Base-by-base conservation (phyloP, 2,888 invertebrate genomes). In the Ptilodon capucinus region DNA sequence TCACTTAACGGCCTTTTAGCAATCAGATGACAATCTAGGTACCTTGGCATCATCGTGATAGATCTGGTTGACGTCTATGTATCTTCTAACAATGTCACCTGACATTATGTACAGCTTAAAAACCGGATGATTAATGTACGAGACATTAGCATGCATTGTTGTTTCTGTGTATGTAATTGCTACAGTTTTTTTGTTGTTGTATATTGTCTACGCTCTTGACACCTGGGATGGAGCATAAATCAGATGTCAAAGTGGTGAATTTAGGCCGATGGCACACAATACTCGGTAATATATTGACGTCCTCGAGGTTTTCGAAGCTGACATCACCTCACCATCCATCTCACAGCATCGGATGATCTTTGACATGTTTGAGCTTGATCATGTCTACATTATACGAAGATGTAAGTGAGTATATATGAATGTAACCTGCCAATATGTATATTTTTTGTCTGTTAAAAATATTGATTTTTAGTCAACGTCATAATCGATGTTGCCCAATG, bases 201-300 rank as follows among this genome's bases (percentile, higher is more conserved):
- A 66, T 69, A 68, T 64, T 73, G 79, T 79, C 76, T 76, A 67
- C 64, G 68, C 59, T 81, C 76, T 82, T 86, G 84, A 86, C 87
- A 87, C 86, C 86, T 84, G 85, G 81, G 81, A 68, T 68, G 57
- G 59, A 68, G 68, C 71, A 89, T 90, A 85, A 88, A 88, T 89
- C 88, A 87, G 83, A 77, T 89, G 87, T 89, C 88, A 86, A 74
- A 74, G 76, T 74, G 74, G 74, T 74, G 74, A 77, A 81, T 81
- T 74, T 78, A 71, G 81, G 76, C 72, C 74, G 78, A 74, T 72
- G 70, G 66, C 71, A 70, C 73, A 82, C 80, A 81, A 81, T 79
- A 75, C 71, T 65, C 58, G 68, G 72, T 74, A 70, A 85, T 85
- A 82, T 81, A 81, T 83, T 77, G 77, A 76, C 64, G 79, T 82